Conservation (phyloP, 2,888 invertebrate species). For the Drosophila koepferae region DNA sequence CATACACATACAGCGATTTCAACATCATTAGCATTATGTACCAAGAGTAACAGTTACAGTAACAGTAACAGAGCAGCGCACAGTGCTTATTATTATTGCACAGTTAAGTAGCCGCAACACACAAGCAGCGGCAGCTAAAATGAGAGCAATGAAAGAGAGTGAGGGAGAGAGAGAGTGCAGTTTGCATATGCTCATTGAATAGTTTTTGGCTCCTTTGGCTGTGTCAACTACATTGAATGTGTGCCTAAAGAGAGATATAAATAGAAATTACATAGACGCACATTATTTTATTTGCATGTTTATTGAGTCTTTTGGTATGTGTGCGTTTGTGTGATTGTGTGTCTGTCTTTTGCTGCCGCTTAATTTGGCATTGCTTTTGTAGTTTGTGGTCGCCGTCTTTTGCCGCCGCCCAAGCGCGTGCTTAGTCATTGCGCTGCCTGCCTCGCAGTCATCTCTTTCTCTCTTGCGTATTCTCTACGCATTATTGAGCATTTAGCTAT, state of each 20-base stretch:
- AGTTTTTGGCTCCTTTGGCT: conserved; percentile 40
- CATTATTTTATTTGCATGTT: conserved; percentile 22
- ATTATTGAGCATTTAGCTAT: conserved; percentile 68
- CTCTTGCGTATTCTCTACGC: conserved; percentile 44
- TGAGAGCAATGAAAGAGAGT: not conserved
- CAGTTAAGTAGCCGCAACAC: conserved; percentile 40
- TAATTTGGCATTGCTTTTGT: conserved; percentile 71
- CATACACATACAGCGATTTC: conserved; percentile 47
- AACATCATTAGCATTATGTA: conserved; percentile 68
- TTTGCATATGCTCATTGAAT: conserved; percentile 39
- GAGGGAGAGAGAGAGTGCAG: conserved; percentile 19
- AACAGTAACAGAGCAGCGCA: conserved; percentile 35
- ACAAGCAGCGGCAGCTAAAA: not conserved
- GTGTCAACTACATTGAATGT: conserved; percentile 40
- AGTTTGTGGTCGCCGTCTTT: conserved; percentile 28
- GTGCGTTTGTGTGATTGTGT: conserved; percentile 2
- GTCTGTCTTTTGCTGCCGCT: conserved; percentile 48
- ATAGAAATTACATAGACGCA: conserved; percentile 59
- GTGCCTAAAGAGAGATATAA: conserved; percentile 47
- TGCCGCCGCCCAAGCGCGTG: conserved; percentile 42
- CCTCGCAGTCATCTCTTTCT: conserved; percentile 5
- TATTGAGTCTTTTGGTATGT: conserved; percentile 1
- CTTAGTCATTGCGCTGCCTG: conserved; percentile 33
- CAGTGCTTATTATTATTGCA: conserved; percentile 52
- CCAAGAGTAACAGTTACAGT: conserved; percentile 49